Evolutionary conservation across 2,113 vertebrate genomes (phyloP), one percentile per base, ranked within the genome.

Genomic region (Engraulis encrasicolus): DNA sequence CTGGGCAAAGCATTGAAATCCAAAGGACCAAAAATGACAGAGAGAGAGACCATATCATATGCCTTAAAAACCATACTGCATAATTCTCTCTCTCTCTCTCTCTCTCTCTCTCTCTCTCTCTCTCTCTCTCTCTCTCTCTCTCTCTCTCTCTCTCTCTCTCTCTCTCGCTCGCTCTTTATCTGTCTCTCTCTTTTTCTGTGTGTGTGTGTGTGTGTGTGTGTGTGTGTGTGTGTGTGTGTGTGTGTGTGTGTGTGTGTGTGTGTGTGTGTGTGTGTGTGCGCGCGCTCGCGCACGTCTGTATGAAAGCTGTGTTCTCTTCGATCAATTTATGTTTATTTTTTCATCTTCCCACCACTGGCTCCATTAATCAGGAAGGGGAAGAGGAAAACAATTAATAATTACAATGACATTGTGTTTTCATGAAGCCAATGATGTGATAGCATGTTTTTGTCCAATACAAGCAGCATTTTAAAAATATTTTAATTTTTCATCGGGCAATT

Each of bases 301-400:
- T n/a, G n/a, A n/a, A n/a, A n/a, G n/a, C 34, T 82, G 78, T 84
- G 45, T 83, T 54, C 27, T 38, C 79, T 31, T 45, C 23, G 27
- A 3, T 50, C 80, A 78, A 83, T 79, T 71, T 78, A 48, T 81
- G 81, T 83, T 85, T 89, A 84, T 50, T 58, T 87, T n/a, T 83
- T 89, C 31, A 81, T 86, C 83, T 48, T 77, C 54, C 36, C 84
- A 84, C 81, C 82, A 45, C 40, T 45, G 84, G 83, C 84, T 82
- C 11, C n/a, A 66, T 66, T 78, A 84, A 86, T 50, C 20, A 83
- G 49, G 23, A 20, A 20, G 18, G 7, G 19, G 7, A 20, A 1
- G 20, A 81, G 23, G 78, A 87, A 89, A 84, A 85, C 82, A 84
- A 87, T 89, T 82, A 81, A 80, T 61, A 27, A 66, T 18, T 23